A percentile compares a stretch with the other conserved stretches of the same genome.
phyloP scores from a whole-genome alignment of 2,888 invertebrate genomes.

The Apodemia mormo region DNA sequence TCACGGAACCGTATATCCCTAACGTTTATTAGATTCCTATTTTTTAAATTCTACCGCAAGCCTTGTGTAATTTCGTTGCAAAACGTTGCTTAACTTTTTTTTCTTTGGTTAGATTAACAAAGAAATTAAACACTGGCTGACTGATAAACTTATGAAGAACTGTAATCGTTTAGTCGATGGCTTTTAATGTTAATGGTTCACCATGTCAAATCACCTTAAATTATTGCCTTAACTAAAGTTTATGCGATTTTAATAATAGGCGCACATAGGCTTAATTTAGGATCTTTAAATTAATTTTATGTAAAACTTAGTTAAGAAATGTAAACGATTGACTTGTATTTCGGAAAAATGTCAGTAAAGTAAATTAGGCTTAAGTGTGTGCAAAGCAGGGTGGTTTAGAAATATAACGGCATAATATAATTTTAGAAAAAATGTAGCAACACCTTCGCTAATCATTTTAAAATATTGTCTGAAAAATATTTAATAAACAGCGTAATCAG shows the following conservation, averaged over 20 bases:
- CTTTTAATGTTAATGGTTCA: background rate
- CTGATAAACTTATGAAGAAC: too few species aligned
- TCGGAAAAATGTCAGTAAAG: constrained; percentile 1
- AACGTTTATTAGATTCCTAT: too few species aligned
- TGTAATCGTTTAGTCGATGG: too few species aligned
- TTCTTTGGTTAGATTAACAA: too few species aligned
- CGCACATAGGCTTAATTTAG: background rate
- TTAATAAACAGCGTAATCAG: background rate
- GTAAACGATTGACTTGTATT: background rate
- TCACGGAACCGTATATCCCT: too few species aligned
- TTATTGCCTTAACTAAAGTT: background rate
- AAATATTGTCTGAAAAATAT: background rate
- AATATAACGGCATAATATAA: background rate
- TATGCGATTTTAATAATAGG: background rate
- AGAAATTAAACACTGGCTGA: too few species aligned
- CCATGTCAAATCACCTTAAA: constrained; percentile 23
- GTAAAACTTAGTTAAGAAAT: constrained; percentile 6
- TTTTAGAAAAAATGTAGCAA: background rate
- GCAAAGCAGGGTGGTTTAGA: background rate
- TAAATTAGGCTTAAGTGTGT: background rate
- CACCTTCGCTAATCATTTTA: background rate
- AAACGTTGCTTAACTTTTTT: too few species aligned
- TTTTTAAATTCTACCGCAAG: too few species aligned
- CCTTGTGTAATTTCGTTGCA: too few species aligned
- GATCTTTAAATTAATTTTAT: background rate